Evolutionary conservation across 2,888 invertebrate species (phyloP).

Genomic region (Onchidella celtica): DNA sequence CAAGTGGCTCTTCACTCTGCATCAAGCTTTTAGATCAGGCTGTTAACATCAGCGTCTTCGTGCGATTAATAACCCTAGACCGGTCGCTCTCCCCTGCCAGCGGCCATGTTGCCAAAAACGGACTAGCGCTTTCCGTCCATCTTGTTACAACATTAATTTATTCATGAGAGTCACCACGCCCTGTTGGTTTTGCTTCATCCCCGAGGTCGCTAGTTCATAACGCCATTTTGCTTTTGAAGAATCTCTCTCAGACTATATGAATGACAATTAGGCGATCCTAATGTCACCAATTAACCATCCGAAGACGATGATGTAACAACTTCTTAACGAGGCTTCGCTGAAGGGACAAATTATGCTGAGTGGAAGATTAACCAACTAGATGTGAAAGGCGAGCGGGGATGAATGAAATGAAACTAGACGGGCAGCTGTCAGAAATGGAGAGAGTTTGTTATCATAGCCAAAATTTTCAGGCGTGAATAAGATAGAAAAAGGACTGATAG

Average conservation of each 20-base stretch:
- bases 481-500: too few relatives aligned
- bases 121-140: slow-evolving; percentile 33
- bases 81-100: slow-evolving; percentile 16
- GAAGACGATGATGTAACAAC: slow-evolving; percentile 14
- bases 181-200: slow-evolving; percentile 4
- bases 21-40: slow-evolving; percentile 14
- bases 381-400: slow-evolving; percentile 1
- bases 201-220: background rate
- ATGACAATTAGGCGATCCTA: background rate
- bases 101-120: slow-evolving; percentile 39
- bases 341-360: slow-evolving; percentile 2
- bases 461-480: too few relatives aligned
- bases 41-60: slow-evolving; percentile 7
- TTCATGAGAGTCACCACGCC: slow-evolving; percentile 31
- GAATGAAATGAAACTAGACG: background rate
- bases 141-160: slow-evolving; percentile 41
- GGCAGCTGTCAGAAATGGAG: too few relatives aligned
- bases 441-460: too few relatives aligned
- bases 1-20: slow-evolving; percentile 30
- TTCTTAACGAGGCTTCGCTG: slow-evolving; percentile 6
- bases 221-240: background rate
- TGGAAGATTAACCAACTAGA: background rate
- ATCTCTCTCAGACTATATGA: slow-evolving; percentile 9
- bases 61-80: slow-evolving; percentile 37
- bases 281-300: slow-evolving; percentile 3